Percentiles rank a stretch among this genome's conserved stretches.
phyloP scores from a whole-genome alignment of 2,888 invertebrate genomes.

The Parascotia fuliginaria region DNA sequence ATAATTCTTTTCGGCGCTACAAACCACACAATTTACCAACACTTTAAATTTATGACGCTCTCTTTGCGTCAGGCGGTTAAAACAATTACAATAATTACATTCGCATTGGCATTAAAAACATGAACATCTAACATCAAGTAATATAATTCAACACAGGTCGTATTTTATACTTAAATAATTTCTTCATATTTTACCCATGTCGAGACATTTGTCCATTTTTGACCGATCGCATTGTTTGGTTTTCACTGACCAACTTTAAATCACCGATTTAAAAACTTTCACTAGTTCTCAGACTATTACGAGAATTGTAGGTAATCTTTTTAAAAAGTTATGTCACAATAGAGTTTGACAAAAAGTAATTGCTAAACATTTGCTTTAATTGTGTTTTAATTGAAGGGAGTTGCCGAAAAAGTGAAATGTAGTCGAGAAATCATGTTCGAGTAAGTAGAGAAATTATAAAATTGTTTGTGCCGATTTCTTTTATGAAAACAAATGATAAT shows the following conservation, averaged over 20 bases:
- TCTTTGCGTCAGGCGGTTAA: too few species aligned
- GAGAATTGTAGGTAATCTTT: slow-evolving; percentile 10
- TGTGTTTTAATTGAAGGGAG: slow-evolving; percentile 10
- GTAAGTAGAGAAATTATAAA: too few species aligned
- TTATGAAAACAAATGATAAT: too few species aligned
- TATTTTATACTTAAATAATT: slow-evolving; percentile 9
- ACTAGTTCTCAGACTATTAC: slow-evolving; percentile 6
- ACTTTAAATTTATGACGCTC: too few species aligned
- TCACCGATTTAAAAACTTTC: slow-evolving; percentile 30
- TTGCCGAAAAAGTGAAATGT: too few species aligned
- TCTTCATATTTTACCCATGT: slow-evolving; percentile 11
- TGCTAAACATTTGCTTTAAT: slow-evolving; percentile 29
- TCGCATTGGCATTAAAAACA: not conserved
- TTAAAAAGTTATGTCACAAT: slow-evolving; percentile 44
- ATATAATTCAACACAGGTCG: slow-evolving; percentile 8
- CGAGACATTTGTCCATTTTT: slow-evolving; percentile 43
- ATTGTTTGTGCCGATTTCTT: too few species aligned
- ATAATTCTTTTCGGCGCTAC: too few species aligned
- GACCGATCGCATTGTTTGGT: slow-evolving; percentile 38
- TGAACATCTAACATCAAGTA: slow-evolving; percentile 8
- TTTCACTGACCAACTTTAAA: slow-evolving; percentile 35
- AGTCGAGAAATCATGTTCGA: too few species aligned
- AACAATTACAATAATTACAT: not conserved
- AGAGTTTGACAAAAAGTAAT: slow-evolving; percentile 43
- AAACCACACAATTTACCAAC: too few species aligned